Base-by-base conservation (phyloP, 2,888 invertebrate species). In the Drosophila mayaguana region DNA sequence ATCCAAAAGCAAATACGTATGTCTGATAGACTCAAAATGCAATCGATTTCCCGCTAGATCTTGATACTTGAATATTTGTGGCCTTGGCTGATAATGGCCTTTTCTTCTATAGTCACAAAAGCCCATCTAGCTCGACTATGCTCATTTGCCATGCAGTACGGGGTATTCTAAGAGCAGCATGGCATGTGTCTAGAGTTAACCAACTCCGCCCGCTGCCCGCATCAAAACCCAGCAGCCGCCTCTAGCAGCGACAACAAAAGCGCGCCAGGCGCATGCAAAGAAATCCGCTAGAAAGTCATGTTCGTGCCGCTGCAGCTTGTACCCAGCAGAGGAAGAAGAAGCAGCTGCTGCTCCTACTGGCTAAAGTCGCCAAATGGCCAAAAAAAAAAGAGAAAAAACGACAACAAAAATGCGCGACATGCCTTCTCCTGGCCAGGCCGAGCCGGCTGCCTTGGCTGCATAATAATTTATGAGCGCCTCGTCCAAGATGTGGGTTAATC, bases 401-500 rank as follows among this genome's bases (percentile, higher is more conserved):
- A n/a, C n/a, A n/a, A n/a, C n/a, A 14, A 50, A 59, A 55, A 65
- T 71, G 61, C 75, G 77, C 81, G 70, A 81, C 82, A 82, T 80
- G 75, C 72, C 67, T 66, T 57, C 72, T 66, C 69, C 63, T 38
- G 34, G 51, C 36, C 51, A 28, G 16, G 48, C 28, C 48, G n/a
- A 70, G 64, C 57, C 68, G 34, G 62, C 64, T 65, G 63, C 67
- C 64, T 66, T 64, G 72, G 72, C 89, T 90, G 90, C 91, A 90
- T 86, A 91, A 92, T 92, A 92, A 92, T 92, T 92, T 92, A 92
- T 92, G 92, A 92, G 91, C 91, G 92, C 92, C 91, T 91, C 92
- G 91, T 91, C 92, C 91, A 86, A 92, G 92, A 92, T 92, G 93
- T 92, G 92, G 92, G 92, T 92, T 92, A 92, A 92, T 92, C 92